Conservation (phyloP, 37 sponge, comb jelly and placozoan species). For the Oopsacas minuta region DNA sequence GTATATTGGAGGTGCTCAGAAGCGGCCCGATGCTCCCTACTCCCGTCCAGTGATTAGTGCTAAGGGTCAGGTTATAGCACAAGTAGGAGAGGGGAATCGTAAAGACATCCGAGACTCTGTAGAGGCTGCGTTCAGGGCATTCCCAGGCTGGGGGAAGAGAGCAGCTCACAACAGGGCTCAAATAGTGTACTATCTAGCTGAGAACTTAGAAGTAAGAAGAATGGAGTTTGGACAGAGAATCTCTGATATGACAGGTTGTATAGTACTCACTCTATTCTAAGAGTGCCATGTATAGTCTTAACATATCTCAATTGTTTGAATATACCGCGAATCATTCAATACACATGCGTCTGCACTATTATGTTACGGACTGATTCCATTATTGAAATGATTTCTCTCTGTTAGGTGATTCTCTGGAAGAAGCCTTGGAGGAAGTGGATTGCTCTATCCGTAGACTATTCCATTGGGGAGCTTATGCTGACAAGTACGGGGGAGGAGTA, state of each 20-base stretch:
- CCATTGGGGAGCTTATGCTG: conserved; percentile 93
- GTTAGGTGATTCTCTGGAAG: conserved; percentile 28
- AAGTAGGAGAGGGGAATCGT: conserved; percentile 86
- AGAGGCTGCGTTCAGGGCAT: conserved; percentile 88
- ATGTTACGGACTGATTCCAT: too few species aligned
- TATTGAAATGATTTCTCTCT: too few species aligned
- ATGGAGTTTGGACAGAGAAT: conserved; percentile 66
- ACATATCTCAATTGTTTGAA: neutral
- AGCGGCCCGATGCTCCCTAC: conserved; percentile 83
- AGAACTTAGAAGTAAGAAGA: conserved; percentile 80
- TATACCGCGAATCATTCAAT: neutral
- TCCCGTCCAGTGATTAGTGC: conserved; percentile 48
- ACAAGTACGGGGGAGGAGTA: conserved; percentile 85
- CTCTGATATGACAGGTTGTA: conserved; percentile 50
- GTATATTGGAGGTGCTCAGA: conserved; percentile 88
- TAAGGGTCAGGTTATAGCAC: conserved; percentile 57
- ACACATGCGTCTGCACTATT: neutral
- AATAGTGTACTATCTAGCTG: conserved; percentile 94
- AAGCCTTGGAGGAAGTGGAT: conserved; percentile 67
- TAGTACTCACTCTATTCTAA: neutral
- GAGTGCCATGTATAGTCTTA: neutral
- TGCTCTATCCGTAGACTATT: conserved; percentile 74
- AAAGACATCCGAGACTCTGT: conserved; percentile 96
- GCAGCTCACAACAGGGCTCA: conserved; percentile 96
- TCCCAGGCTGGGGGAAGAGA: conserved; percentile 95